Percentiles rank a stretch among this genome's conserved stretches.
Evolutionary conservation across 2,113 vertebrate genomes (phyloP).

Genomic region (Leiothrix lutea): DNA sequence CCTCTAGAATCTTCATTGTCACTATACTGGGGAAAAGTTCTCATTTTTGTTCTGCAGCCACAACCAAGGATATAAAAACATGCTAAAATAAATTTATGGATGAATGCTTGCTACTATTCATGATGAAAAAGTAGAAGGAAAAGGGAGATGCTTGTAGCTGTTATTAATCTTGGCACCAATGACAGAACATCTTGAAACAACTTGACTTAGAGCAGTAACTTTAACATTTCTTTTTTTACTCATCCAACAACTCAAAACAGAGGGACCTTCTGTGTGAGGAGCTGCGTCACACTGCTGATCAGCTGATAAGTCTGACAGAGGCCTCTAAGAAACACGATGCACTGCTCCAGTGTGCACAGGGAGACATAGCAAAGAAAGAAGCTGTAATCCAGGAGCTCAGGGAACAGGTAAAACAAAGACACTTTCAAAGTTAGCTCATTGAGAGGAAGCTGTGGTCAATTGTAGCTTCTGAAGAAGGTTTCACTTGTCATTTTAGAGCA

Average conservation of each 20-base stretch:
- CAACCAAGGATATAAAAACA: not conserved
- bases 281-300: slow-evolving; percentile 82
- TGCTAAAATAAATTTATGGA: not conserved
- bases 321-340: slow-evolving; percentile 82
- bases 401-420: slow-evolving; percentile 75
- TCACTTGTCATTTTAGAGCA: not conserved
- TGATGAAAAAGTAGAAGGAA: not conserved
- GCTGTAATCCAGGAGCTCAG: slow-evolving; percentile 78
- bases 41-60: not conserved
- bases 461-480: not conserved
- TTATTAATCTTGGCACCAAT: not conserved
- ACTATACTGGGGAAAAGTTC: not conserved
- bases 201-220: not conserved
- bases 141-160: not conserved
- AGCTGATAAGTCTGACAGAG: slow-evolving; percentile 85
- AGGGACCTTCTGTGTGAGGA: slow-evolving; percentile 91
- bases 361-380: slow-evolving; percentile 80
- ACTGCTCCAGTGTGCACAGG: slow-evolving; percentile 80
- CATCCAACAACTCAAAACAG: slow-evolving; percentile 56
- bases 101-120: not conserved
- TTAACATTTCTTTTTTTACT: not conserved
- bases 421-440: not conserved
- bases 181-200: not conserved
- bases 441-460: not conserved
- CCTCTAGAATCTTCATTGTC: not conserved